Conservation (phyloP, 2,888 invertebrate genomes). For the Hydriomena furcata region DNA sequence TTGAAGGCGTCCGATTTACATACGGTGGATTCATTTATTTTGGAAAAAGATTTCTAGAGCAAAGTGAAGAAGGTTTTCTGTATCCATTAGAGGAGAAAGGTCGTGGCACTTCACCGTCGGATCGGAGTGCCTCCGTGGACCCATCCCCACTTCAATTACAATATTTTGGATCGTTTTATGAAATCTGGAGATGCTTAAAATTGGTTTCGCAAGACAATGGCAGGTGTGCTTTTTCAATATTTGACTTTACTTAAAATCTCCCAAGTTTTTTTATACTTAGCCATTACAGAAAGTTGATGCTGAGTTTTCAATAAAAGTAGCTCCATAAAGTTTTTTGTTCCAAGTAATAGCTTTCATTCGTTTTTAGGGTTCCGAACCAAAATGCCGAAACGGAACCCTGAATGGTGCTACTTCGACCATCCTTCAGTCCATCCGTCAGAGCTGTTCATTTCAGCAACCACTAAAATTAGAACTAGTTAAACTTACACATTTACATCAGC, state of each 20-base stretch:
- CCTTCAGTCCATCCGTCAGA: no score
- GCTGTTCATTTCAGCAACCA: no score
- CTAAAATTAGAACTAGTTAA: no score
- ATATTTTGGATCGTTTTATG: conserved; percentile 61
- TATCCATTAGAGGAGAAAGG: conserved; percentile 74
- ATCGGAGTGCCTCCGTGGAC: conserved; percentile 42
- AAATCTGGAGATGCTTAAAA: conserved; percentile 42
- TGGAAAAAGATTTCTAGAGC: conserved; percentile 74
- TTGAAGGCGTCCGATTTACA: conserved; percentile 77
- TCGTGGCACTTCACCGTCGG: conserved; percentile 54
- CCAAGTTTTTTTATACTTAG: conserved; percentile 8
- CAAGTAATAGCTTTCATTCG: neutral
- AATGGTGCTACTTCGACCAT: no score
- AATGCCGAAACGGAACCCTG: no score
- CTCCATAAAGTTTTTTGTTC: neutral
- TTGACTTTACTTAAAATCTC: conserved; percentile 18
- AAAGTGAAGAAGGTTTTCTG: conserved; percentile 70
- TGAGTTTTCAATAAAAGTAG: conserved; percentile 7
- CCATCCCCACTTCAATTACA: conserved; percentile 64
- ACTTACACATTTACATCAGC: no score
- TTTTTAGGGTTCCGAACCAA: no score
- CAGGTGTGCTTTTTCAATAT: conserved; percentile 31
- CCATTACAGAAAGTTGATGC: conserved; percentile 3
- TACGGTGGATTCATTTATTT: conserved; percentile 81
- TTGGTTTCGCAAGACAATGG: conserved; percentile 42